Conservation (phyloP, 1,140 invertebrate genomes). For the Alviniconcha marisindica region DNA sequence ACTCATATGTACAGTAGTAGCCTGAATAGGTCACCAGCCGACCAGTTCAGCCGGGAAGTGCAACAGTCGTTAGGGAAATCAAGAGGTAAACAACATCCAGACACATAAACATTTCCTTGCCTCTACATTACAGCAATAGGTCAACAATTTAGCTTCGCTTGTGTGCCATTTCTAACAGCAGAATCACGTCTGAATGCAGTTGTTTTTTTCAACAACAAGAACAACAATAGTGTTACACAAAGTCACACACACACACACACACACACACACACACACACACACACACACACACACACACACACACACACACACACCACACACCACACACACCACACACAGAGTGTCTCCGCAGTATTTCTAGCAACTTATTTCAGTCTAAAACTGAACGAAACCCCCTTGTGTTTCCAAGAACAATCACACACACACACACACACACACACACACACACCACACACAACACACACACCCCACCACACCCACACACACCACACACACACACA, state of each 20-base stretch:
- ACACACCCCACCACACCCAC: not conserved
- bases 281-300: constrained; percentile 17
- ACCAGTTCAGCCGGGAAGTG: not conserved
- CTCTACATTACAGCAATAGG: not conserved
- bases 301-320: not conserved
- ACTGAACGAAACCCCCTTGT: not conserved
- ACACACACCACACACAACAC: not conserved
- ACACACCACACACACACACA: constrained; percentile 16
- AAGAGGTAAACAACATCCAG: too few species aligned
- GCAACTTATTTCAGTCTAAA: too few species aligned
- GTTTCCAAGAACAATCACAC: not conserved
- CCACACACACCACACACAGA: not conserved
- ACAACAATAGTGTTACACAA: too few species aligned
- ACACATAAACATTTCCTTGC: too few species aligned
- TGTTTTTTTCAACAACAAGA: too few species aligned
- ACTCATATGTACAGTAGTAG: not conserved
- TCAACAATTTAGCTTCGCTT: not conserved
- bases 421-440: constrained; percentile 17
- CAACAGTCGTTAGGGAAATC: not conserved
- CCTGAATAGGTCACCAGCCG: not conserved
- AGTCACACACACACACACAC: not conserved
- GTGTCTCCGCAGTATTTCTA: not conserved
- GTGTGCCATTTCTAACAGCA: too few species aligned
- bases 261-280: not conserved
- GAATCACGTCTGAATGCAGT: too few species aligned